A percentile compares a stretch with the other conserved stretches of the same genome.
Evolutionary conservation across 2,888 invertebrate genomes (phyloP).

Genomic region (Drosophila suboccidentalis): DNA sequence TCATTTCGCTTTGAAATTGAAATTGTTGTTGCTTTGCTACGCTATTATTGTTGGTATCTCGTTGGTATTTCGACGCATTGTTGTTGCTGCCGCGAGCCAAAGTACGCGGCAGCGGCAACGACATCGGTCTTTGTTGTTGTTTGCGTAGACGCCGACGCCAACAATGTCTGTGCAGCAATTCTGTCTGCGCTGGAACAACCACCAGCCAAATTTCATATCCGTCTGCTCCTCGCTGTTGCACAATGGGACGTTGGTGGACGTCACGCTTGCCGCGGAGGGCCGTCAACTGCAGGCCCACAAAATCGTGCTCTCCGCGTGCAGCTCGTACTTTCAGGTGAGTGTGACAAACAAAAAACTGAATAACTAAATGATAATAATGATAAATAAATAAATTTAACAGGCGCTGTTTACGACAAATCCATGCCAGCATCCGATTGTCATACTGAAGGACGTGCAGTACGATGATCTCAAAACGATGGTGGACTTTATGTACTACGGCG

Average conservation of each 20-base stretch:
- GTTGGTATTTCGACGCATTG: slow-evolving; percentile 49
- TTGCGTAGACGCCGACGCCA: slow-evolving; percentile 41
- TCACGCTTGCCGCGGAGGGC: slow-evolving; percentile 96
- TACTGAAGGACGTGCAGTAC: slow-evolving; percentile 94
- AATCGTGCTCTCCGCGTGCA: slow-evolving; percentile 95
- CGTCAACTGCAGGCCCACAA: slow-evolving; percentile 95
- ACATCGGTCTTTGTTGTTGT: slow-evolving; percentile 47
- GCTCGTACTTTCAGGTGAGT: slow-evolving; percentile 95
- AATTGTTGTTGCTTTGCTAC: slow-evolving; percentile 41
- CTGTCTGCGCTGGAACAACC: slow-evolving; percentile 96
- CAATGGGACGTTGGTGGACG: slow-evolving; percentile 94
- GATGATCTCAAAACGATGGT: slow-evolving; percentile 94
- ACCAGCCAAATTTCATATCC: slow-evolving; percentile 96
- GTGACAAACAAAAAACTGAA: neutral
- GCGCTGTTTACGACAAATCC: slow-evolving; percentile 94
- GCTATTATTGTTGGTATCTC: slow-evolving; percentile 45
- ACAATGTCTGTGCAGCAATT: slow-evolving; percentile 91
- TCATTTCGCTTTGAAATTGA: slow-evolving; percentile 56
- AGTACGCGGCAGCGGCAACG: slow-evolving; percentile 60
- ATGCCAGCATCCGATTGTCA: slow-evolving; percentile 95
- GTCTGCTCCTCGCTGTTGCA: slow-evolving; percentile 94
- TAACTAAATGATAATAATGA: no score
- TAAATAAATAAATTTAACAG: slow-evolving; percentile 85
- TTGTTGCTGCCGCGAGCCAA: slow-evolving; percentile 64
- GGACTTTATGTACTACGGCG: slow-evolving; percentile 97